These are phyloP conservation scores for Drosophila kanapiae DNA, from an alignment of 1,140 invertebrate species.

Conservation along the genomic window DNA sequence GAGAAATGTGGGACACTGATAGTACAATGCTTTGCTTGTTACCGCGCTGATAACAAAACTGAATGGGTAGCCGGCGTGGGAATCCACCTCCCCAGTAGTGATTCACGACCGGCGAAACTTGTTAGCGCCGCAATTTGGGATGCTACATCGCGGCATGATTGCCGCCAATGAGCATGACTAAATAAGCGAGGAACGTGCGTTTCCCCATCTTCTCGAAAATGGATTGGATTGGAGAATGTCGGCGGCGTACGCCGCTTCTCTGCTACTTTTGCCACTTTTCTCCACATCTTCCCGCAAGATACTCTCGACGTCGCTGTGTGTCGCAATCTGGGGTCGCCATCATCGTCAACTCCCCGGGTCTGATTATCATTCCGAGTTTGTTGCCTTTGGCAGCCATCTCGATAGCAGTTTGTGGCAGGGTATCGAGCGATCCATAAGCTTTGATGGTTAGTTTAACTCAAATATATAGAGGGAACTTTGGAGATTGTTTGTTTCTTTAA, in stretches of 20 bases:
- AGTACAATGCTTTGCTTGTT: slow-evolving; percentile 44
- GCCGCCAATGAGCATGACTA: slow-evolving; percentile 46
- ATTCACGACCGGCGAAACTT: slow-evolving; percentile 37
- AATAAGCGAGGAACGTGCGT: slow-evolving; percentile 32
- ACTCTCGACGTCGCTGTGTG: slow-evolving; percentile 44
- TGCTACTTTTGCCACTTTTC: slow-evolving; percentile 21
- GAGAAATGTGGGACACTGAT: slow-evolving; percentile 54
- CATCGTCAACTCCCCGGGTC: slow-evolving; percentile 23
- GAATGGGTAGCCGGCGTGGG: slow-evolving; percentile 30
- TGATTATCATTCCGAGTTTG: slow-evolving; percentile 54
- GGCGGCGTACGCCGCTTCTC: not conserved
- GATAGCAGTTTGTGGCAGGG: slow-evolving; percentile 14
- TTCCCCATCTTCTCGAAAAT: slow-evolving; percentile 20
- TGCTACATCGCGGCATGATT: slow-evolving; percentile 18
- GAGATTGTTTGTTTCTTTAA: too few relatives aligned
- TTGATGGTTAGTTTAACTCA: not conserved
- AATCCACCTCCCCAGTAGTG: slow-evolving; percentile 25
- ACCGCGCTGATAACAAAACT: slow-evolving; percentile 39
- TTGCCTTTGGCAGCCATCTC: slow-evolving; percentile 51
- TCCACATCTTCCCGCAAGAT: slow-evolving; percentile 22
- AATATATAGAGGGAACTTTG: not conserved
- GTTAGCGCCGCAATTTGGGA: slow-evolving; percentile 42
- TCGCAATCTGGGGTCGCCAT: slow-evolving; percentile 61
- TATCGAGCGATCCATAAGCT: not conserved
- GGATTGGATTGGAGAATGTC: slow-evolving; percentile 38